Evolutionary conservation across 2,797 vertebrate species (phyloP), one percentile per base, ranked within the genome.

Genomic region (Columba guinea): DNA sequence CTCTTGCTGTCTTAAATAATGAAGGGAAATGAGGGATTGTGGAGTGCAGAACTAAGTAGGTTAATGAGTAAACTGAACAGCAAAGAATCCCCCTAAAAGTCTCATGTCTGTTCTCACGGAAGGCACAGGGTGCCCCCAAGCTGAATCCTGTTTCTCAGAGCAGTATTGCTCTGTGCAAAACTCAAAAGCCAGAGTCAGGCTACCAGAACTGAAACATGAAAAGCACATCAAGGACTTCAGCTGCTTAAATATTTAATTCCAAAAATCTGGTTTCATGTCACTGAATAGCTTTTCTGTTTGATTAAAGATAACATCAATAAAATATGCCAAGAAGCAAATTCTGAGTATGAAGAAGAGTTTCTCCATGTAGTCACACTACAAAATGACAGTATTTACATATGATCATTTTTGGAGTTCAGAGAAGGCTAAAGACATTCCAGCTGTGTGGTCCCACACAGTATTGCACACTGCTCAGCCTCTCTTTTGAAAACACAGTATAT

Each of bases 401-500:
- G 16, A 34, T 11, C 1, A 20, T 49, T 81, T 91, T 8, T 39
- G 10, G 9, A 76, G 21, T 64, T 85, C 37, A 68, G 21, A 81
- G 53, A 53, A 77, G 14, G 14, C n/a, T 70, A 51, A 63, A 70
- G 21, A 32, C 11, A 75, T 27, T 20, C 20, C 32, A 63, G 2
- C 22, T 71, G 7, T 53, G 8, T 18, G 35, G 22, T 56, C n/a
- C 22, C 26, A 26, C 32, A 71, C 13, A 24, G 3, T 34, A n/a
- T 4, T 46, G 16, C 23, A n/a, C 12, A 16, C 13, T 41, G 39
- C 44, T n/a, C 44, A 68, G 15, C 4, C 24, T 56, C 7, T 56
- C 14, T 14, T 81, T 46, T 48, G 28, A 80, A 84, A 21, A 44
- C 37, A 27, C 0, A 0, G 2, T 37, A 1, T 26, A 23, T n/a